Evolutionary conservation across 2,888 invertebrate species (phyloP).

Genomic region (Sturmia bella): DNA sequence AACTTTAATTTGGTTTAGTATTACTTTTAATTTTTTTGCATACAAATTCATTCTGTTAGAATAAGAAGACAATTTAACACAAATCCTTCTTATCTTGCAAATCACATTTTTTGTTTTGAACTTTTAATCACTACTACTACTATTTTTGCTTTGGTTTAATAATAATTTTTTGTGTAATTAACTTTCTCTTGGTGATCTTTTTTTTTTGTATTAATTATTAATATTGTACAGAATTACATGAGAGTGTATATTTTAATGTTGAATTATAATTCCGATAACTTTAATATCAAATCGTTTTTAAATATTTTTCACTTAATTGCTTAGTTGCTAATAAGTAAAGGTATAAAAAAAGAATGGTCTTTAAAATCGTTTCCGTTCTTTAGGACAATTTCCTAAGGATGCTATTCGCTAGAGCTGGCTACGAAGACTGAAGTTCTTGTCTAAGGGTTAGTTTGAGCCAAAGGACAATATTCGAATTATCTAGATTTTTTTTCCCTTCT

Average conservation of each 20-base stretch:
- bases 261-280: slow-evolving; percentile 14
- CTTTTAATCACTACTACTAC: slow-evolving; percentile 38
- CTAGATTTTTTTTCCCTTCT: slow-evolving; percentile 40
- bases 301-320: slow-evolving; percentile 19
- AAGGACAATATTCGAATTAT: slow-evolving; percentile 68
- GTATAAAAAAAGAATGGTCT: slow-evolving; percentile 45
- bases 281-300: background rate
- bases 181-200: slow-evolving; percentile 37
- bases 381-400: slow-evolving; percentile 64
- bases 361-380: slow-evolving; percentile 63
- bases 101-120: slow-evolving; percentile 50
- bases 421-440: slow-evolving; percentile 78
- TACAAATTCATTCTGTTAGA: no score
- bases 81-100: no score
- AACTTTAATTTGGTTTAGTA: background rate
- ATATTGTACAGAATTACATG: background rate
- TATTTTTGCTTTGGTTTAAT: slow-evolving; percentile 7
- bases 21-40: background rate
- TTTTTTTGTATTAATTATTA: slow-evolving; percentile 3
- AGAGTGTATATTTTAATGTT: no score
- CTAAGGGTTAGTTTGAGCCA: slow-evolving; percentile 64
- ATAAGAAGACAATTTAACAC: no score
- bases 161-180: slow-evolving; percentile 24
- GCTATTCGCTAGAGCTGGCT: slow-evolving; percentile 76
- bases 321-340: background rate